These are phyloP conservation scores for Oncorhynchus nerka DNA, from an alignment of 2,113 vertebrate species.

Conservation along the genomic window DNA sequence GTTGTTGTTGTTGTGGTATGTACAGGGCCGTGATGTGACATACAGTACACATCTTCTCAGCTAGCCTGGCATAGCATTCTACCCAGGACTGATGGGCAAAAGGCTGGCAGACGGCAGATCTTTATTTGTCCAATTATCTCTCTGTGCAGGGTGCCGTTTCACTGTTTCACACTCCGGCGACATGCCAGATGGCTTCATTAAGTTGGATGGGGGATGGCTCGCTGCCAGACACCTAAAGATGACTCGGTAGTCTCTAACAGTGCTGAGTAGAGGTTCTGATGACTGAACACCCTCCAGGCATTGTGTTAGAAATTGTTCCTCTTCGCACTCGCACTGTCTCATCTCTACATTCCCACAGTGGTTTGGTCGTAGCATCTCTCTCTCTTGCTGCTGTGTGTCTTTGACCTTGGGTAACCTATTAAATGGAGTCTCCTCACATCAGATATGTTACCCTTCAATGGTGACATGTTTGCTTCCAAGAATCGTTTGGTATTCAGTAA, in stretches of 20 bases:
- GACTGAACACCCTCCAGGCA: neutral
- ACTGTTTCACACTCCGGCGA: conserved; percentile 10
- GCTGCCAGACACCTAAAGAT: neutral
- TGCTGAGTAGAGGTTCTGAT: neutral
- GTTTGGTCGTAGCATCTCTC: neutral
- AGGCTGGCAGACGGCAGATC: neutral
- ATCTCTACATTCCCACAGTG: neutral
- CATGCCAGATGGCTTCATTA: conserved; percentile 17
- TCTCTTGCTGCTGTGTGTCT: neutral
- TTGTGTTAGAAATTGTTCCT: neutral
- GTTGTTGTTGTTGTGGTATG: neutral
- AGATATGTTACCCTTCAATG: too few relatives aligned
- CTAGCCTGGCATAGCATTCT: neutral
- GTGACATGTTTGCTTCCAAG: too few relatives aligned
- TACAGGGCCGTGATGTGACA: neutral
- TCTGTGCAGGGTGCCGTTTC: neutral
- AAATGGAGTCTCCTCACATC: too few relatives aligned
- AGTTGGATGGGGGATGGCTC: neutral
- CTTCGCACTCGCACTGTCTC: neutral
- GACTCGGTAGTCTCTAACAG: neutral
- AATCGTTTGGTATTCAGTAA: too few relatives aligned
- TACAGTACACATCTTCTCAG: too few relatives aligned
- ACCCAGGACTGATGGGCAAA: neutral
- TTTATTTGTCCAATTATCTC: conserved; percentile 2
- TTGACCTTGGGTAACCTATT: neutral